Conservation (phyloP, 2,888 invertebrate genomes). For the Diarsia mendica region DNA sequence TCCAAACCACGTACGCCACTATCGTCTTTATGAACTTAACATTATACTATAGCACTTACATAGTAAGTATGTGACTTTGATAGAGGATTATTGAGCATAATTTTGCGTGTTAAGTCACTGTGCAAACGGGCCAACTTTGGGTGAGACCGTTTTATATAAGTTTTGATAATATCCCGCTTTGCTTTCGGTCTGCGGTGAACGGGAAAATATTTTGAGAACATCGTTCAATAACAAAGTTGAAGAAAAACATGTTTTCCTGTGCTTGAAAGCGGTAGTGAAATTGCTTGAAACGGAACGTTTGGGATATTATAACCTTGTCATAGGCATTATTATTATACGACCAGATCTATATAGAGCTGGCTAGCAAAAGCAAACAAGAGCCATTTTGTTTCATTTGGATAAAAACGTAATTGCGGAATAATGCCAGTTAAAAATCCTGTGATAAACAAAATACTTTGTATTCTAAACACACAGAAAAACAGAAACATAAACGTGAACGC, state of each 20-base stretch:
- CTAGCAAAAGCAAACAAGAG: neutral
- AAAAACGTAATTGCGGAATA: neutral
- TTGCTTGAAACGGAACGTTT: constrained; percentile 22
- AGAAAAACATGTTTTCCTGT: constrained; percentile 62
- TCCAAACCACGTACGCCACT: constrained; percentile 55
- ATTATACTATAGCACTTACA: constrained; percentile 52
- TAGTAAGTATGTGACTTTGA: constrained; percentile 56
- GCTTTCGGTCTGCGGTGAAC: constrained; percentile 39
- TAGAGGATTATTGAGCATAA: constrained; percentile 64
- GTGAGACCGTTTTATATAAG: constrained; percentile 56
- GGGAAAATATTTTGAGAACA: constrained; percentile 61
- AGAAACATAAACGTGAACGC: neutral
- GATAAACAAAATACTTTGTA: neutral
- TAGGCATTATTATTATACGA: neutral
- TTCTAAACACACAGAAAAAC: neutral
- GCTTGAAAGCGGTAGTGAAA: constrained; percentile 37
- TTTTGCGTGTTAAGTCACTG: constrained; percentile 53
- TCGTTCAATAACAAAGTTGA: constrained; percentile 61
- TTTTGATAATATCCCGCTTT: constrained; percentile 56
- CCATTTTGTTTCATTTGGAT: neutral
- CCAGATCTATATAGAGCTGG: neutral
- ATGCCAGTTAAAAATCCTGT: too few relatives aligned
- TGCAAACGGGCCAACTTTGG: constrained; percentile 56
- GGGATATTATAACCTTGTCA: constrained; percentile 23
- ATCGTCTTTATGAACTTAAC: constrained; percentile 60